Evolutionary conservation across 2,113 vertebrate genomes (phyloP), one percentile per base, ranked within the genome.

Genomic region (Haemorhous mexicanus): DNA sequence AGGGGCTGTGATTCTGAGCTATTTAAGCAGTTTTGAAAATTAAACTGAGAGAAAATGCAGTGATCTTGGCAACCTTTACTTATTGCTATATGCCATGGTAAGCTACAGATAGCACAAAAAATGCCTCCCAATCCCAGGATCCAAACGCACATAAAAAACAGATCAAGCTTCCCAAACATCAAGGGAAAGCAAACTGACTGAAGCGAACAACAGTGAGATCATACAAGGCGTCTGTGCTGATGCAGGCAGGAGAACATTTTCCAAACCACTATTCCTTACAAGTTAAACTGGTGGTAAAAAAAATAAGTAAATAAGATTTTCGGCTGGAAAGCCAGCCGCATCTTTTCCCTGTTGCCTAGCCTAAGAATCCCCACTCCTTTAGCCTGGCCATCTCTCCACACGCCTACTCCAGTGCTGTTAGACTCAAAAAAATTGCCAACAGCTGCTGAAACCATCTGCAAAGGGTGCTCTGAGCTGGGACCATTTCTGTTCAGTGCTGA

Each of bases 21-120:
- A 44, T 66, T 91, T 74, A 67, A 77, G 63, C 19, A 69, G 55
- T 83, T 90, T 59, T 77, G 85, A 88, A 88, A 94, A 95, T 95
- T 94, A 93, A 94, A 91, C 67, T 61, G 84, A 80, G 63, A 77
- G 62, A 58, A 93, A 87, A 85, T 37, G 41, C 6, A 2, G 52
- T 87, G 52, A 77, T 77, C 81, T 39, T 67, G 68, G 76, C 85
- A 88, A 86, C 68, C 37, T 79, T 76, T 80, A 66, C 70, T 76
- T 80, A 74, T 55, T 78, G 56, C 59, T 67, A 12, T 46, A 63
- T 2, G 2, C 19, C 35, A 37, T 1, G 3, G 84, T 43, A 81
- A 84, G 30, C 17, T 81, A n/a, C 13, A 82, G 50, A 85, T 41
- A 85, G 52, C 49, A 79, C 75, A 53, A 80, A 74, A 49, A 76